Conservation (phyloP, 2,888 invertebrate species). For the Noctua comes region DNA sequence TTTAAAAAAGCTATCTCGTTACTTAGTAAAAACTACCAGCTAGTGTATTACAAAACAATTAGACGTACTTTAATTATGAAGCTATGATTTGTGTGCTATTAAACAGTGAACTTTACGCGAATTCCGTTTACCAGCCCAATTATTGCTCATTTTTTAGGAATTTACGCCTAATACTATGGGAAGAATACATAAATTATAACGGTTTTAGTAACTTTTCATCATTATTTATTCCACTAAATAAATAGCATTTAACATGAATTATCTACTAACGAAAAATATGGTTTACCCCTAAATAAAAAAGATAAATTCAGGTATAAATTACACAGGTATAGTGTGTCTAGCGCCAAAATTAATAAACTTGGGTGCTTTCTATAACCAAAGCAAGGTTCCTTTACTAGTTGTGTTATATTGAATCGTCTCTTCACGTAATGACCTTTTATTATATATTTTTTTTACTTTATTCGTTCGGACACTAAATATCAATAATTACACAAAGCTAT, state of each 20-base stretch:
- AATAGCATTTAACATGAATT: conserved; percentile 88
- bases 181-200: conserved; percentile 66
- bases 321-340: conserved; percentile 78
- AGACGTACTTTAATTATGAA: conserved; percentile 75
- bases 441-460: conserved; percentile 75
- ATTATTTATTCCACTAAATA: conserved; percentile 81
- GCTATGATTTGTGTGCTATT: conserved; percentile 81
- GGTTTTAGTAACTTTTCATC: conserved; percentile 74
- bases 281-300: conserved; percentile 76
- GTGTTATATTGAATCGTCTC: conserved; percentile 76
- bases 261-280: conserved; percentile 80
- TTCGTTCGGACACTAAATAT: conserved; percentile 88
- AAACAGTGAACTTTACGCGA: conserved; percentile 67
- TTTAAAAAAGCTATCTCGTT: conserved; percentile 88
- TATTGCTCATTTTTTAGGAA: conserved; percentile 68
- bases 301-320: conserved; percentile 79
- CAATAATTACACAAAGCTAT: conserved; percentile 90
- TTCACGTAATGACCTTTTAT: conserved; percentile 78
- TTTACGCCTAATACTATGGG: conserved; percentile 66
- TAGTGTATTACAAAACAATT: conserved; percentile 76
- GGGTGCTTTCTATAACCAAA: conserved; percentile 81
- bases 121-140: conserved; percentile 62
- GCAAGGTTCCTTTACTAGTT: conserved; percentile 76
- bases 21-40: conserved; percentile 82
- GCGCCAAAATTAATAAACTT: conserved; percentile 79